phyloP scores from a whole-genome alignment of 2,797 vertebrate species.

The Ptychadena robeensis region DNA sequence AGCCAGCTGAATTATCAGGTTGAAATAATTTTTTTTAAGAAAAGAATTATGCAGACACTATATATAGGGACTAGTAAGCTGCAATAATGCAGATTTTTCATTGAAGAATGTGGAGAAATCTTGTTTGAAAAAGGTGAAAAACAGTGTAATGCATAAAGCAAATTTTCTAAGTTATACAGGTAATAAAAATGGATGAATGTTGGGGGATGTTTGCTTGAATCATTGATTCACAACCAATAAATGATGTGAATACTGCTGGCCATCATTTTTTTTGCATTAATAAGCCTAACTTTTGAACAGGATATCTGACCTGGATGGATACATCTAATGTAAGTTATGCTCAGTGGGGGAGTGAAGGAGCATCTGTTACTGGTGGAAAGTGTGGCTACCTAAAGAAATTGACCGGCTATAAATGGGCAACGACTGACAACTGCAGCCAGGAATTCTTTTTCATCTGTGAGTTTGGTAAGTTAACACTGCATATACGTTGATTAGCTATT shows the following conservation, averaged over 20 bases:
- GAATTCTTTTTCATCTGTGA: constrained; percentile 87
- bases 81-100: too few species aligned
- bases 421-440: constrained; percentile 82
- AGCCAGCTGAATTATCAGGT: too few species aligned
- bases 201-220: too few species aligned
- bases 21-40: too few species aligned
- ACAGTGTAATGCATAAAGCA: too few species aligned
- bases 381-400: constrained; percentile 83
- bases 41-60: too few species aligned
- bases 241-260: not conserved
- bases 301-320: constrained; percentile 85
- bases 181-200: too few species aligned
- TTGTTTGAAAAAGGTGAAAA: too few species aligned
- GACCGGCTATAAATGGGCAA: constrained; percentile 82
- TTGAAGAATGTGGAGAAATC: too few species aligned
- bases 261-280: not conserved
- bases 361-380: constrained; percentile 59
- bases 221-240: too few species aligned
- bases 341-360: constrained; percentile 78
- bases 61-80: too few species aligned
- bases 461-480: constrained; percentile 79
- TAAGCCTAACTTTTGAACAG: constrained; percentile 67
- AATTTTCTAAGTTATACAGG: too few species aligned
- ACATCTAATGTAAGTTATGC: constrained; percentile 84
- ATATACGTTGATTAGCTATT: not conserved